These are phyloP conservation scores for Agonopterix subpropinquella DNA, from an alignment of 2,888 invertebrate genomes.

Conservation along the genomic window DNA sequence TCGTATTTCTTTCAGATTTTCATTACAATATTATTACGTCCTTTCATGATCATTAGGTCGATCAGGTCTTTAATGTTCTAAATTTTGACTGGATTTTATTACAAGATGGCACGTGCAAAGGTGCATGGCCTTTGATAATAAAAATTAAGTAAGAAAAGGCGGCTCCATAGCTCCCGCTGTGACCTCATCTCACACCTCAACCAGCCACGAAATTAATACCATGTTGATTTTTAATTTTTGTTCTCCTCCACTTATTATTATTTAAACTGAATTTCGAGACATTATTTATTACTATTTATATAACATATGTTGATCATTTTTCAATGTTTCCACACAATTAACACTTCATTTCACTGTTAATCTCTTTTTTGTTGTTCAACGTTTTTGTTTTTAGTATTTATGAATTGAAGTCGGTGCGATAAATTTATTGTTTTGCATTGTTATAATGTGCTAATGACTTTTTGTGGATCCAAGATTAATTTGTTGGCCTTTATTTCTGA, in stretches of 20 bases:
- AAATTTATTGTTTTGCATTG: conserved; percentile 37
- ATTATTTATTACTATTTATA: conserved; percentile 75
- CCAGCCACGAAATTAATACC: conserved; percentile 70
- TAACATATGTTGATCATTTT: conserved; percentile 75
- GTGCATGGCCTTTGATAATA: no score
- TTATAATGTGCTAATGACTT: conserved; percentile 4
- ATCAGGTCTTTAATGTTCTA: no score
- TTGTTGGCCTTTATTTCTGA: no score
- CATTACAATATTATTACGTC: not conserved
- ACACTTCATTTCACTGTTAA: conserved; percentile 72
- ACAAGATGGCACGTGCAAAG: no score
- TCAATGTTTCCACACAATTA: conserved; percentile 74
- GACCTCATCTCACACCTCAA: conserved; percentile 68
- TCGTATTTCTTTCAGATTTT: not conserved
- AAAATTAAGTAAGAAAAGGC: conserved; percentile 6
- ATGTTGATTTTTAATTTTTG: conserved; percentile 71
- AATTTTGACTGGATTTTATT: no score
- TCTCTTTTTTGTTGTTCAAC: conserved; percentile 68
- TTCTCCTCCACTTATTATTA: conserved; percentile 73
- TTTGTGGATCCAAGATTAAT: not conserved
- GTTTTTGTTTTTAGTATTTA: conserved; percentile 50
- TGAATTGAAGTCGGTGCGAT: conserved; percentile 30
- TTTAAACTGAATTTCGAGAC: conserved; percentile 71
- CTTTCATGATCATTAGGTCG: not conserved
- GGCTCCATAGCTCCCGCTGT: conserved; percentile 35